Percentiles rank a stretch among this genome's conserved stretches.
phyloP scores from a whole-genome alignment of 2,113 vertebrate genomes.

The Prolemur simus region DNA sequence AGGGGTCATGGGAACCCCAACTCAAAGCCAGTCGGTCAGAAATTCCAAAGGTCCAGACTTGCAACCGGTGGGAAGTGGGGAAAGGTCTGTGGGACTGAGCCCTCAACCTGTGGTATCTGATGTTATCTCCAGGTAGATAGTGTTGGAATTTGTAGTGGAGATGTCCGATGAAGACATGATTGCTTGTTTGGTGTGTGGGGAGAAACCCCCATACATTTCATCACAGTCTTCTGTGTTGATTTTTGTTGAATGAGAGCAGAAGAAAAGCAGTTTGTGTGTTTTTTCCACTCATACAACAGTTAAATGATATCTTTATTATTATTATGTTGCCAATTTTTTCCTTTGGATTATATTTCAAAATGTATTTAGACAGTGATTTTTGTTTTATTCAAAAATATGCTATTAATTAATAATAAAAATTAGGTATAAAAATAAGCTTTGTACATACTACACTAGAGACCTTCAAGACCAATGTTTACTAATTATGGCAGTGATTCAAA shows the following conservation, averaged over 20 bases:
- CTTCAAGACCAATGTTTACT: neutral
- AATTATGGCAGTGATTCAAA: neutral
- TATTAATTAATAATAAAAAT: neutral
- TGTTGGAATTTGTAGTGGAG: neutral
- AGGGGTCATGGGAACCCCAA: neutral
- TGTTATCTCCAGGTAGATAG: neutral
- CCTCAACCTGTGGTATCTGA: neutral
- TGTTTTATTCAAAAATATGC: slow-evolving; percentile 1
- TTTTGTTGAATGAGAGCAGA: neutral
- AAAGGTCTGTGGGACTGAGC: neutral
- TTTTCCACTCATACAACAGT: neutral
- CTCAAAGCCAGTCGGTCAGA: neutral
- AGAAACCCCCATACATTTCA: neutral
- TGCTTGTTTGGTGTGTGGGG: neutral
- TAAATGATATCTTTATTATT: slow-evolving; percentile 23
- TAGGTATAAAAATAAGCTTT: neutral
- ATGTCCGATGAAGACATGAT: neutral
- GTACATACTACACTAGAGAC: neutral
- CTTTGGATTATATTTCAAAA: slow-evolving; percentile 30
- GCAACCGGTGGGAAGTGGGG: neutral
- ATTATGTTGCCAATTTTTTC: neutral
- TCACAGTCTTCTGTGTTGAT: neutral
- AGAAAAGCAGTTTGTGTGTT: neutral
- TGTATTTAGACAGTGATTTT: neutral
- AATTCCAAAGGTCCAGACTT: neutral